Evolutionary conservation across 2,888 invertebrate species (phyloP).

Genomic region (Chesias legatella): DNA sequence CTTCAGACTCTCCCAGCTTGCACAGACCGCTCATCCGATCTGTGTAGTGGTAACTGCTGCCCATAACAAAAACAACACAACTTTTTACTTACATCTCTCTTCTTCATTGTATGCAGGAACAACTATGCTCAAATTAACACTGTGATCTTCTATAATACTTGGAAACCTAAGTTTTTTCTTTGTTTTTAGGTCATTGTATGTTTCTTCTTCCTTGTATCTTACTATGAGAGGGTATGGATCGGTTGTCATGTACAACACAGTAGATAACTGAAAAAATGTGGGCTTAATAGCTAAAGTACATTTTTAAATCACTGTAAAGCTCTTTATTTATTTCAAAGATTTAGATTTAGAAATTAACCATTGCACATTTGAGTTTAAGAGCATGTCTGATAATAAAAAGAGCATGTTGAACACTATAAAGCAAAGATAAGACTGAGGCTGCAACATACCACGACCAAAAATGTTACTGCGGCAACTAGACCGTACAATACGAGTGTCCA

Average conservation of each 20-base stretch:
- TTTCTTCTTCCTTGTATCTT: constrained; percentile 87
- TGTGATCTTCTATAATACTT: constrained; percentile 84
- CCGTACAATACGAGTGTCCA: constrained; percentile 38
- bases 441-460: constrained; percentile 46
- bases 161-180: constrained; percentile 82
- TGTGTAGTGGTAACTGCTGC: no score
- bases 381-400: no score
- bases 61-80: no score
- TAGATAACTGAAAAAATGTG: constrained; percentile 20
- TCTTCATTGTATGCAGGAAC: constrained; percentile 99
- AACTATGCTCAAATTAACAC: constrained; percentile 91
- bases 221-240: constrained; percentile 84
- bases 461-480: constrained; percentile 28
- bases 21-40: no score
- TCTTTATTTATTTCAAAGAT: no score
- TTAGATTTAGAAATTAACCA: no score
- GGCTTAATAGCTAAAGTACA: not conserved
- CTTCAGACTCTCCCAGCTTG: no score
- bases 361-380: no score
- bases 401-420: not conserved
- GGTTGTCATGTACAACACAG: constrained; percentile 78
- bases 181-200: constrained; percentile 83
- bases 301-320: no score
- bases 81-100: constrained; percentile 85
- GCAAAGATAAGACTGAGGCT: not conserved